phyloP scores from a whole-genome alignment of 1,140 invertebrate species.

The Brachionus plicatilis region DNA sequence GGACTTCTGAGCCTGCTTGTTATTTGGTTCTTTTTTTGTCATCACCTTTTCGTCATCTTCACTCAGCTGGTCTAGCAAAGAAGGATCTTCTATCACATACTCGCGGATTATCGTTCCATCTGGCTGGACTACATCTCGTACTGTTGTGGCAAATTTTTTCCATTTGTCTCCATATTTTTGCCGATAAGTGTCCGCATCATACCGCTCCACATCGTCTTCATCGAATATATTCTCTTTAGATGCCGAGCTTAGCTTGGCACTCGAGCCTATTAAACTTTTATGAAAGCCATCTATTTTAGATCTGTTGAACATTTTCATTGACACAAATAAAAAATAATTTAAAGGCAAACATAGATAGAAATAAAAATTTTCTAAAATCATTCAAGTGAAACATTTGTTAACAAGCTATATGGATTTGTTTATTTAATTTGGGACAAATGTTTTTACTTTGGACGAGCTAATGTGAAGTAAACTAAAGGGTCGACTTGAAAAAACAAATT shows the following conservation, averaged over 20 bases:
- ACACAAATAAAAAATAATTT: not conserved
- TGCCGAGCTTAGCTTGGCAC: not conserved
- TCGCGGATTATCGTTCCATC: slow-evolving; percentile 38
- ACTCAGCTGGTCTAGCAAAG: slow-evolving; percentile 8
- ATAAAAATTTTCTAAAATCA: not conserved
- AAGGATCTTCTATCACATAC: slow-evolving; percentile 40
- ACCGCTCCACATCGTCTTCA: slow-evolving; percentile 13
- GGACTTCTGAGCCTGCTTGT: not conserved
- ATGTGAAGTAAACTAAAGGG: not conserved
- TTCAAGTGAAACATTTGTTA: not conserved
- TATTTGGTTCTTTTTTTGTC: not conserved
- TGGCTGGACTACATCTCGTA: slow-evolving; percentile 29
- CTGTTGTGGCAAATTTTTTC: slow-evolving; percentile 32
- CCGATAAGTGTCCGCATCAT: slow-evolving; percentile 8
- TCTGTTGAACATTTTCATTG: slow-evolving; percentile 1
- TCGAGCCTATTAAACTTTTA: not conserved
- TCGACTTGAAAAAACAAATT: not conserved
- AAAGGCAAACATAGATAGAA: not conserved
- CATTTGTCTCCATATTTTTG: slow-evolving; percentile 34
- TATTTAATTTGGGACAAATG: slow-evolving; percentile 1
- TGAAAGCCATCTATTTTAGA: not conserved
- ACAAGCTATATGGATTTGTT: not conserved
- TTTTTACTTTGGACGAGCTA: not conserved
- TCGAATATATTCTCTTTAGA: slow-evolving; percentile 32
- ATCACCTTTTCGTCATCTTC: slow-evolving; percentile 15